Percentiles rank a stretch among this genome's conserved stretches.
These are phyloP conservation scores for Halictus ligatus DNA, from an alignment of 2,888 invertebrate genomes.

Conservation along the genomic window DNA sequence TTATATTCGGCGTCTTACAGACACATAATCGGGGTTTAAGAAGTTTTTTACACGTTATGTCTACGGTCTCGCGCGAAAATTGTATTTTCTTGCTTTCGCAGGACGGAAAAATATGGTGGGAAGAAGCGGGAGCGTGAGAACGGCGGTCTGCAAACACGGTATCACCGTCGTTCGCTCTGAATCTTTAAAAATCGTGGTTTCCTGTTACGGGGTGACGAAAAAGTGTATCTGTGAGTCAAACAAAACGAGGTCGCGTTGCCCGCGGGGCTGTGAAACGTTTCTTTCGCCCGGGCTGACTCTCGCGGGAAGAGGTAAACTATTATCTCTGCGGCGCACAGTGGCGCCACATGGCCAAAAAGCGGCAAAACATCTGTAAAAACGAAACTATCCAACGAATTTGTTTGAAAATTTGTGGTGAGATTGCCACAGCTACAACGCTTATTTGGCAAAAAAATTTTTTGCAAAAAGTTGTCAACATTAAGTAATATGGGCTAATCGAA, in stretches of 20 bases:
- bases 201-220: not conserved
- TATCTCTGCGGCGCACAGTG: constrained; percentile 45
- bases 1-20: not conserved
- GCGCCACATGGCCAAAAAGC: too few relatives aligned
- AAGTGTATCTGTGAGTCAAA: not conserved
- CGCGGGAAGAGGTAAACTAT: constrained; percentile 19
- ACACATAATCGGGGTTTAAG: too few relatives aligned
- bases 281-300: constrained; percentile 16
- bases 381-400: too few relatives aligned
- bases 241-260: constrained; percentile 20
- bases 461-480: too few relatives aligned
- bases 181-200: not conserved
- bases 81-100: not conserved
- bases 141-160: not conserved
- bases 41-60: too few relatives aligned
- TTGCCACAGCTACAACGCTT: too few relatives aligned
- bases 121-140: not conserved
- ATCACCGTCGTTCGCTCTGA: not conserved
- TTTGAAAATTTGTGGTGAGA: too few relatives aligned
- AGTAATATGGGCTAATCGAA: too few relatives aligned
- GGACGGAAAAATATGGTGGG: not conserved
- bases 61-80: not conserved
- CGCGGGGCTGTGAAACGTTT: constrained; percentile 34
- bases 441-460: too few relatives aligned
- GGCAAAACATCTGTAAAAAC: too few relatives aligned